Base-by-base conservation (phyloP, 2,797 vertebrate genomes). In the Micropoecilia bifurca region DNA sequence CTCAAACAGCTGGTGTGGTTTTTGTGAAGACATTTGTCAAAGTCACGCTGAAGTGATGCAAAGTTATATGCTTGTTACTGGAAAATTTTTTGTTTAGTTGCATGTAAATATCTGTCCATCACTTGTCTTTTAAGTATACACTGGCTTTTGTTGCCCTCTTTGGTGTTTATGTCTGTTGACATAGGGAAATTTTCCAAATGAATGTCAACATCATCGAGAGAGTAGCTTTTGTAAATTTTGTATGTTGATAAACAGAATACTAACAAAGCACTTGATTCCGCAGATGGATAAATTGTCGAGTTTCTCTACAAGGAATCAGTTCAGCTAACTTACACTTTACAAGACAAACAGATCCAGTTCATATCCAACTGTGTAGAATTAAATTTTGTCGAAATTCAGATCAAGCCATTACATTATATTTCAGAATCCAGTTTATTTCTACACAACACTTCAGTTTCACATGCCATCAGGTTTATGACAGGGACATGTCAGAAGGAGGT, bases 1-100 rank as follows among this genome's bases (percentile, higher is more conserved):
- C 86, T 91, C 78, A 89, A 88, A 89, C 75, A 80, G 83, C 77
- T 85, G 86, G 82, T 82, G 88, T 81, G 73, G 57, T 88, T 92
- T 89, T 81, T 87, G 80, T 90, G 79, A 68, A 77, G 85, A 81
- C 88, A 92, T 93, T 94, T 90, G 88, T 94, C 92, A 94, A 93
- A 93, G 91, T 92, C 92, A 84, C 76, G 66, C 76, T 77, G 82
- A 77, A 81, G 66, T 87, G 69, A 69, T 76, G 63, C 18, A 9
- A 87, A 85, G 80, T 89, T 87, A 68, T 79, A 75, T 80, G 33
- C 36, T 71, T 77, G 74, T 10, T 25, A 22, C 55, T 77, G 36
- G 25, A 6, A 80, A 41, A 77, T 25, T 79, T 78, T 30, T 43
- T 76, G 46, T 79, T 25, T 86, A 30, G 75, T 30, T 78, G 48